Evolutionary conservation across 92 coral and sea anemone species (phyloP).

Genomic region (Zoanthus sansibaricus): DNA sequence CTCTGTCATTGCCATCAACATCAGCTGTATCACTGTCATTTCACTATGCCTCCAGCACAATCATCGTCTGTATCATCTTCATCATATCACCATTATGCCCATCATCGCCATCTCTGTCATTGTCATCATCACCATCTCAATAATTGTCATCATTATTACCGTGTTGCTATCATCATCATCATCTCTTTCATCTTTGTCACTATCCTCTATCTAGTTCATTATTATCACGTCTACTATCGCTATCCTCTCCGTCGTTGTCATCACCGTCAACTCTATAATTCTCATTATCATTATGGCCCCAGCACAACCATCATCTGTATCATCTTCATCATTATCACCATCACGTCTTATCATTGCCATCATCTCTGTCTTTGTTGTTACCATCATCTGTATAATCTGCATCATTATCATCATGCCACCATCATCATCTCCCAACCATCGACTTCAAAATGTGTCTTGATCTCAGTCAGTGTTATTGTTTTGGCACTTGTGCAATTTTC

Average conservation of each 20-base stretch:
- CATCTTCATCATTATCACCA: constrained; percentile 12
- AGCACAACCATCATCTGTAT: background rate
- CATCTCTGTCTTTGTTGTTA: too few species aligned
- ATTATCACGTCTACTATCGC: background rate
- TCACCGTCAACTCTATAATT: background rate
- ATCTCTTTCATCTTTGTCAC: background rate
- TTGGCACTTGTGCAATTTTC: too few species aligned
- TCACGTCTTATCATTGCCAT: background rate
- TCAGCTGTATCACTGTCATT: background rate
- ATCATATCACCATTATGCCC: background rate
- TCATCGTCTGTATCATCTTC: background rate
- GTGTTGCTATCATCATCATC: too few species aligned
- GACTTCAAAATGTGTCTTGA: too few species aligned
- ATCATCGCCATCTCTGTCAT: background rate
- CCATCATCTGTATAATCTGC: background rate
- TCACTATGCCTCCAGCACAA: background rate
- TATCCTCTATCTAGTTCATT: background rate
- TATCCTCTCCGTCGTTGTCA: background rate
- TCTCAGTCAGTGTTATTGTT: too few species aligned
- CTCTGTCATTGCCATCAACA: background rate
- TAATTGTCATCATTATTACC: background rate
- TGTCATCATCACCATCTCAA: background rate
- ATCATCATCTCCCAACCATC: too few species aligned
- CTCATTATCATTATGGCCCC: constrained; percentile 8
- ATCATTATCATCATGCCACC: background rate